These are phyloP conservation scores for Whitmania pigra DNA, from an alignment of 1,140 invertebrate genomes.

Conservation along the genomic window DNA sequence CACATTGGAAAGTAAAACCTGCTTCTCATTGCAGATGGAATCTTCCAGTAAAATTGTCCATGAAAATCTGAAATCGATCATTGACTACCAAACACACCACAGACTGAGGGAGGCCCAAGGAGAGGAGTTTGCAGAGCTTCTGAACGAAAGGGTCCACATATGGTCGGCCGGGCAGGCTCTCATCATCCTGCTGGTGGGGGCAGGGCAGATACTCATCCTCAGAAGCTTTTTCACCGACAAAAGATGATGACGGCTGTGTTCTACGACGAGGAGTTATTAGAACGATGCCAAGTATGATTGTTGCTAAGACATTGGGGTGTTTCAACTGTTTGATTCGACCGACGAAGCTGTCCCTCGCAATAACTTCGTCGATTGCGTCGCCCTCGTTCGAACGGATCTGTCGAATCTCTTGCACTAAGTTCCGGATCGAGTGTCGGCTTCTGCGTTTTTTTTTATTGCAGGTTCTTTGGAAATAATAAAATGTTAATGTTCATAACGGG, in stretches of 20 bases:
- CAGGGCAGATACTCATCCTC: conserved; percentile 78
- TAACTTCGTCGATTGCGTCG: too few relatives aligned
- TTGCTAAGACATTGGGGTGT: background rate
- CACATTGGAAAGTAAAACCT: too few relatives aligned
- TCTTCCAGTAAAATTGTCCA: conserved; percentile 75
- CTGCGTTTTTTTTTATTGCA: too few relatives aligned
- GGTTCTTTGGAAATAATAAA: too few relatives aligned
- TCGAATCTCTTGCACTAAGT: too few relatives aligned
- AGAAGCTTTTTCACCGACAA: conserved; percentile 90
- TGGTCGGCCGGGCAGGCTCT: conserved; percentile 83
- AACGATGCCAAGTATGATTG: background rate
- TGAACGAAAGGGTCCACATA: conserved; percentile 79
- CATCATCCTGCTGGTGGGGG: conserved; percentile 65
- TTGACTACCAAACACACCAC: conserved; percentile 93
- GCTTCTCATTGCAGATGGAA: conserved; percentile 59
- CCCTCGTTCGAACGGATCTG: too few relatives aligned
- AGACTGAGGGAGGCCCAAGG: conserved; percentile 78
- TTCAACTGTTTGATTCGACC: too few relatives aligned
- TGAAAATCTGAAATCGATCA: conserved; percentile 66
- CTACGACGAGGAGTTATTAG: background rate
- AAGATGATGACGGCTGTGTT: background rate
- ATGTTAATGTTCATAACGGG: too few relatives aligned
- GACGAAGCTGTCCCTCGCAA: too few relatives aligned
- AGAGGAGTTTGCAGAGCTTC: conserved; percentile 81
- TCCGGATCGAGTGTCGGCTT: too few relatives aligned